These are phyloP conservation scores for Macrostomum cliftonense DNA, from an alignment of 2,888 invertebrate species.

Conservation along the genomic window DNA sequence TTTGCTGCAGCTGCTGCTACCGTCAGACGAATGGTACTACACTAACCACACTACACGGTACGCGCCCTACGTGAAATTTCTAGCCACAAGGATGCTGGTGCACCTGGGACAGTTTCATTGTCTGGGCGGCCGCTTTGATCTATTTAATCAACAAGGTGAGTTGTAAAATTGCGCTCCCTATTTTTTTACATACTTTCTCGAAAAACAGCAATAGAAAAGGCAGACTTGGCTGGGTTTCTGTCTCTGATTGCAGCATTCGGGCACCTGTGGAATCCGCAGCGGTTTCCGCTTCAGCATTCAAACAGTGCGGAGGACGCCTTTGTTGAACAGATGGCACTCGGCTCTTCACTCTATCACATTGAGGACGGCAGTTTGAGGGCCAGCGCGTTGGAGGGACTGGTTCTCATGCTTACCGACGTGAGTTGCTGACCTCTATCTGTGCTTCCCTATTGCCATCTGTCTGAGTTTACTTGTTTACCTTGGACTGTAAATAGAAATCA, in stretches of 20 bases:
- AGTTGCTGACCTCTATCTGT: not conserved
- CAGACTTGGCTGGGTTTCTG: too few species aligned
- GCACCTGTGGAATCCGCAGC: too few species aligned
- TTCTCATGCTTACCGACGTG: slow-evolving; percentile 41
- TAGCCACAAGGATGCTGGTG: slow-evolving; percentile 47
- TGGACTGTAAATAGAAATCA: too few species aligned
- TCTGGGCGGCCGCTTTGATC: slow-evolving; percentile 45
- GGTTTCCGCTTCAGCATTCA: not conserved
- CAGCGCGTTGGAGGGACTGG: slow-evolving; percentile 42
- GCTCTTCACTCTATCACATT: slow-evolving; percentile 34
- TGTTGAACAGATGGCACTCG: slow-evolving; percentile 42
- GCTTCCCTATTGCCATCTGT: too few species aligned
- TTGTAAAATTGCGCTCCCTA: too few species aligned
- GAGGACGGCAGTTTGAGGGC: slow-evolving; percentile 37
- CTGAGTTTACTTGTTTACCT: too few species aligned
- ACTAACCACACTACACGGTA: slow-evolving; percentile 49
- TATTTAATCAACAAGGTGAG: slow-evolving; percentile 45
- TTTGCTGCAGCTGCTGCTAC: slow-evolving; percentile 46
- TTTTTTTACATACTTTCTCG: too few species aligned
- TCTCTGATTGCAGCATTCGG: too few species aligned
- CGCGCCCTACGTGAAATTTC: slow-evolving; percentile 48
- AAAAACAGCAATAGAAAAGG: too few species aligned
- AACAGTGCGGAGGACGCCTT: slow-evolving; percentile 40
- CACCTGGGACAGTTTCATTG: slow-evolving; percentile 48
- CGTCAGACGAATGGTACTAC: slow-evolving; percentile 51